Evolutionary conservation across 2,797 vertebrate genomes (phyloP), one percentile per base, ranked within the genome.

Genomic region (Pyrocephalus nanus): DNA sequence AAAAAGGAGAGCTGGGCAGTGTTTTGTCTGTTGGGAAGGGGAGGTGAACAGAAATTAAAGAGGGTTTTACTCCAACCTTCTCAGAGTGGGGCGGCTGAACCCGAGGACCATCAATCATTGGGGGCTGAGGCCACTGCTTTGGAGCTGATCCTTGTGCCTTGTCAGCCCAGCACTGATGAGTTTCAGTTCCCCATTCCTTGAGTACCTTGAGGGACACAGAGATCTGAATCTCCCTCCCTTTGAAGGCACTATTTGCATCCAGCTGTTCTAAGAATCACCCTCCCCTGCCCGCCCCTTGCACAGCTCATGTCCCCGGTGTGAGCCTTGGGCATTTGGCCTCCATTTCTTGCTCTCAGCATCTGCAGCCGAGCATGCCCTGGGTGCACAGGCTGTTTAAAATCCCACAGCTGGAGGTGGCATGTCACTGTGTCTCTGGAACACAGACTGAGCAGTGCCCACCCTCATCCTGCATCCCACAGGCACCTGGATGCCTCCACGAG

Each of bases 101-200:
- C 38, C 5, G 9, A 11, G n/a, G 18, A 11, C 40, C 3, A 61
- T 72, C 66, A 12, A 2, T 58, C 65, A 1, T 21, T 2, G 2
- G 8, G 48, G 55, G 67, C 51, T 19, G 80, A 9, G 43, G 50
- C 69, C 15, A 1, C 45, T 34, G 26, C 8, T 19, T 29, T 55
- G 3, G 76, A 73, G 76, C 65, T 20, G 40, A 48, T 38, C 89
- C 66, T 32, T 5, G 42, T 36, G 85, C 78, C 34, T 15, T 34
- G 38, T 60, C 72, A 48, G 43, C 26, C 27, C 75, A n/a, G 71
- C 75, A 50, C 69, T 22, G 93, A 12, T 1, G 47, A 66, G 66
- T 77, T 92, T 79, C 94, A 47, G 86, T 76, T 95, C 92, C 86
- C 82, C 51, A 15, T 70, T 88, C 91, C 57, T 58, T 9, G 38